Evolutionary conservation across 1,140 invertebrate species (phyloP), one percentile per base, ranked within the genome.

Genomic region (Gyrodactylus bullatarudis): DNA sequence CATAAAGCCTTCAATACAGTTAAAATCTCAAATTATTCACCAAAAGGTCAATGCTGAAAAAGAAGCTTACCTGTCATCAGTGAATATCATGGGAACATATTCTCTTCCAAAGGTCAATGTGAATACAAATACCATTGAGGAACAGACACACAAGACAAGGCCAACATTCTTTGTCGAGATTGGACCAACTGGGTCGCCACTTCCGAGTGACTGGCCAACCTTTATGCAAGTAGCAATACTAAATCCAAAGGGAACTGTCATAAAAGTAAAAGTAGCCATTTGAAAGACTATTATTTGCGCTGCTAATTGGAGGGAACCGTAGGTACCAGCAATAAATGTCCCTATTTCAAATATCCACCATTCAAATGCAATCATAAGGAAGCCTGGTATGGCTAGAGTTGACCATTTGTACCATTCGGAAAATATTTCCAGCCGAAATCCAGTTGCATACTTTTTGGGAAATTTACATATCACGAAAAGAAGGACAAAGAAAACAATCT

Each of bases 321-420:
- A 2, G 1, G 70, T 74, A 74, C 75, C 75, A 74, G 75, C 25
- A 25, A 74, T 72, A 68, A 72, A 72, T 22, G 69, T 72, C 69
- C 26, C 75, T 71, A 75, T 75, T 74, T 74, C 73, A 74, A 74
- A 74, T 1, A 23, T 74, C 73, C 73, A 74, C 27, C 27, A 26
- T n/a, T 74, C 73, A 23, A 74, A 25, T 21, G 22, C 73, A 16
- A 74, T 54, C 73, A 74, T 74, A 23, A 74, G 22, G 2, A 74
- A 24, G 26, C 73, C 73, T 20, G 73, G 68, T 21, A 74, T 68
- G 74, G 26, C 73, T 19, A 74, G 34, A 16, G 23, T 25, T 21
- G 68, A 68, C 22, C 26, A 23, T 1, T 34, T 22, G n/a, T 68
- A 21, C 73, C 73, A 74, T 8, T 74, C 27, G 21, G 26, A 20